Base-by-base conservation (phyloP, 1,140 invertebrate genomes). In the Euura lappo region DNA sequence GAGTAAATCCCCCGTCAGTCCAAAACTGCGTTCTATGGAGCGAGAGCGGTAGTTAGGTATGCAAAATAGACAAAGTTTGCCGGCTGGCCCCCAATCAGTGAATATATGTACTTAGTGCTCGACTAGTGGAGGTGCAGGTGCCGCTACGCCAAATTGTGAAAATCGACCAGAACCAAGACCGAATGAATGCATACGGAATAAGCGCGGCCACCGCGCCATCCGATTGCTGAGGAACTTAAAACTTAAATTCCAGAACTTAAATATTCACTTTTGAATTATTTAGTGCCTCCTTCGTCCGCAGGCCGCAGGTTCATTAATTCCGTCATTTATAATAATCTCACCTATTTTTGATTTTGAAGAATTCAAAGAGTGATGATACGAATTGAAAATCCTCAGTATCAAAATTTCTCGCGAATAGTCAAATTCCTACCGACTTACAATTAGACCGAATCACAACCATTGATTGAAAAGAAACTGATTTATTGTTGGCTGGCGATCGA, bases 21-120 rank as follows among this genome's bases (percentile, higher is more conserved):
- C 69, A 28, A 70, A 44, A 45, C 69, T 42, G 11, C 3, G 11
- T 42, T 44, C 66, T 6, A 68, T 70, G 70, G 77, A 73, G 77
- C 76, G 65, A 69, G 44, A 74, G 8, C 73, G 77, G 28, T 81
- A 80, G 80, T 81, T 81, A 81, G 78, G 77, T 81, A 81, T 81
- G 80, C 80, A 80, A 80, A 81, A 74, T 76, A 80, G 78, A 65
- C 74, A 78, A 79, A 73, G 71, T 78, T 71, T 70, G 69, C 70
- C 73, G 75, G 72, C 76, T 64, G 76, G 72, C 74, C 28, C 28
- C 79, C 80, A 81, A 81, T 81, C 80, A 81, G 78, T 51, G n/a
- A 51, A 60, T 11, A 6, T 8, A 60, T 60, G 51, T 28, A 28
- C 28, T 28, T 28, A 28, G 28, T 28, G 51, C 8, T 60, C 8